Evolutionary conservation across 2,888 invertebrate species (phyloP).

Genomic region (Zaprionus lineosus): DNA sequence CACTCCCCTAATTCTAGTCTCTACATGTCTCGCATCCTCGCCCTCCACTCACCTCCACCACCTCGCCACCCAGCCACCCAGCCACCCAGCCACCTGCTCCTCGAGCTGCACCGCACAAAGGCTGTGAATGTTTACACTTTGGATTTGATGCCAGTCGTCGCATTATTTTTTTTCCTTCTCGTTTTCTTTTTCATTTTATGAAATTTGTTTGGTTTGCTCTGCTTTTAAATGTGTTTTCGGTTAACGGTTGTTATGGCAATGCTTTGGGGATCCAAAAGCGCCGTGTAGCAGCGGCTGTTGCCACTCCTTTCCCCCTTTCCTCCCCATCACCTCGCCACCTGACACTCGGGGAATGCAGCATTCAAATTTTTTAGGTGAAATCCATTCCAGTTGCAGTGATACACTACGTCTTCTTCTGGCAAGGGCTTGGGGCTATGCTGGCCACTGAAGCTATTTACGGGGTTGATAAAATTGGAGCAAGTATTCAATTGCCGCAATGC

Average conservation of each 20-base stretch:
- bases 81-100: conserved; percentile 18
- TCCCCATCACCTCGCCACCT: not conserved
- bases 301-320: conserved; percentile 31
- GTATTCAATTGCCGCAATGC: too few relatives aligned
- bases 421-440: too few relatives aligned
- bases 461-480: too few relatives aligned
- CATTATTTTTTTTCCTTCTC: conserved; percentile 25
- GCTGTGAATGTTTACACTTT: conserved; percentile 79
- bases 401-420: conserved; percentile 4
- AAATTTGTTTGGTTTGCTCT: conserved; percentile 63
- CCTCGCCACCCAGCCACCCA: not conserved
- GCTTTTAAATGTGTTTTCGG: conserved; percentile 72
- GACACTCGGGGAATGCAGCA: conserved; percentile 22
- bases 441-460: too few relatives aligned
- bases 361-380: conserved; percentile 42
- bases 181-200: conserved; percentile 36
- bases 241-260: conserved; percentile 76
- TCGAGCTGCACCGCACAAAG: conserved; percentile 49
- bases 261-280: conserved; percentile 6
- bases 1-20: not conserved
- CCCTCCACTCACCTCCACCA: not conserved
- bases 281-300: conserved; percentile 67
- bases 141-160: conserved; percentile 71
- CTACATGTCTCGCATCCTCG: too few relatives aligned
- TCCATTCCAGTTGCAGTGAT: conserved; percentile 33